Conservation (phyloP, 1,140 invertebrate genomes). For the Diabrotica undecimpunctata region DNA sequence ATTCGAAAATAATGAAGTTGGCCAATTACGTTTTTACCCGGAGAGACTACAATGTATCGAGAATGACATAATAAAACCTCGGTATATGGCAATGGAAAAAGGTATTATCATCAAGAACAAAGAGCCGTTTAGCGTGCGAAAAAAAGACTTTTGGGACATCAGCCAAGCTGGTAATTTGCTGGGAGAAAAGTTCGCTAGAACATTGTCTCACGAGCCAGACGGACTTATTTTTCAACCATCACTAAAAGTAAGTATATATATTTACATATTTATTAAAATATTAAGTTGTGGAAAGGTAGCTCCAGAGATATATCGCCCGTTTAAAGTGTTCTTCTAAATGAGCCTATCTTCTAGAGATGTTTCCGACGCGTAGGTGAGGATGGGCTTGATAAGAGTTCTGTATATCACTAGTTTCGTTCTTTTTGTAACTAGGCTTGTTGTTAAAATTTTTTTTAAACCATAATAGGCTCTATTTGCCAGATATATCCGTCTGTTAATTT, state of each 20-base stretch:
- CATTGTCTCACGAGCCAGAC: constrained; percentile 91
- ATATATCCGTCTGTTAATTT: too few relatives aligned
- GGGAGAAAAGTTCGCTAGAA: constrained; percentile 79
- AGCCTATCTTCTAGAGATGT: too few relatives aligned
- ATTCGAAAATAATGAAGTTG: constrained; percentile 77
- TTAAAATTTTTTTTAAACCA: too few relatives aligned
- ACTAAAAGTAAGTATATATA: constrained; percentile 56
- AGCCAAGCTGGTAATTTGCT: constrained; percentile 66
- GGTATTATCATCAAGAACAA: constrained; percentile 68
- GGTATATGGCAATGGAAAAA: constrained; percentile 69
- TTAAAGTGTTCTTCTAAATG: too few relatives aligned
- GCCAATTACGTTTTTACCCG: constrained; percentile 71
- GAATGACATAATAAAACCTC: constrained; percentile 61
- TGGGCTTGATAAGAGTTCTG: too few relatives aligned
- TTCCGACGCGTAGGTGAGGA: too few relatives aligned
- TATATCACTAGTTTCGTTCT: too few relatives aligned
- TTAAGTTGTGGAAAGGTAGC: too few relatives aligned
- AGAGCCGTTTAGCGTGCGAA: constrained; percentile 85
- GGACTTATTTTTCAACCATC: constrained; percentile 97
- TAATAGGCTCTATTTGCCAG: too few relatives aligned
- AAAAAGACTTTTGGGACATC: constrained; percentile 88
- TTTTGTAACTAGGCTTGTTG: too few relatives aligned
- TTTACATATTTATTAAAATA: too few relatives aligned
- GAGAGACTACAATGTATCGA: constrained; percentile 75
- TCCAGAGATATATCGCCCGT: too few relatives aligned